Evolutionary conservation across 2,113 vertebrate genomes (phyloP), one percentile per base, ranked within the genome.

Genomic region (Trochalopteron elliotii): DNA sequence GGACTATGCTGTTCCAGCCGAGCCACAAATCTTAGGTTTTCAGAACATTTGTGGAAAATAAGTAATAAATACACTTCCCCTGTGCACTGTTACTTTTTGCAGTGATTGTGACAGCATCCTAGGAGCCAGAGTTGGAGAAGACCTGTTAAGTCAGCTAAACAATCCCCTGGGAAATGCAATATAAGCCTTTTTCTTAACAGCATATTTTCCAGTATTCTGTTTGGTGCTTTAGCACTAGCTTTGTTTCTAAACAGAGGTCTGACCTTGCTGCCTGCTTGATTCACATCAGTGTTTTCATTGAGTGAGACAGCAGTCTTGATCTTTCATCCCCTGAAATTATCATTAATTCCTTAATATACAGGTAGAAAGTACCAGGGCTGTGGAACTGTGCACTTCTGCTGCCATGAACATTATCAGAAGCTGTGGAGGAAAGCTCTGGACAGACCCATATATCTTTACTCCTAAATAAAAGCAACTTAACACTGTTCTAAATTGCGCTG

Each of bases 391-490:
- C 27, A 20, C 52, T 59, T 79, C 16, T 20, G 40, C 45, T 47
- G 7, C 47, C 50, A 65, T 27, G 35, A 60, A 55, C 16, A 0
- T 76, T 56, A 47, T 47, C 44, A 63, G 60, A 83, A 47, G 39
- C 52, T 80, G 28, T 35, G n/a, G 33, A 78, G 24, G 24, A 61
- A 49, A 77, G 90, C 55, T 86, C 49, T 89, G 72, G 57, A 40
- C 64, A 77, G 50, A 49, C 44, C 31, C 28, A 47, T 71, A 11
- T 64, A 45, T 96, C 77, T 90, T 80, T 76, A 40, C 42, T 85
- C 47, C 60, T 77, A 81, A 92, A 87, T 81, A 92, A 49, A 49
- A 87, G 64, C 56, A 87, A 77, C 93, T 92, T 81, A 83, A 92
- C 24, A 40, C 70, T 80, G 68, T 90, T 57, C 71, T 93, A 89